Evolutionary conservation across 1,140 invertebrate genomes (phyloP).

Genomic region (Drosophila repleta): DNA sequence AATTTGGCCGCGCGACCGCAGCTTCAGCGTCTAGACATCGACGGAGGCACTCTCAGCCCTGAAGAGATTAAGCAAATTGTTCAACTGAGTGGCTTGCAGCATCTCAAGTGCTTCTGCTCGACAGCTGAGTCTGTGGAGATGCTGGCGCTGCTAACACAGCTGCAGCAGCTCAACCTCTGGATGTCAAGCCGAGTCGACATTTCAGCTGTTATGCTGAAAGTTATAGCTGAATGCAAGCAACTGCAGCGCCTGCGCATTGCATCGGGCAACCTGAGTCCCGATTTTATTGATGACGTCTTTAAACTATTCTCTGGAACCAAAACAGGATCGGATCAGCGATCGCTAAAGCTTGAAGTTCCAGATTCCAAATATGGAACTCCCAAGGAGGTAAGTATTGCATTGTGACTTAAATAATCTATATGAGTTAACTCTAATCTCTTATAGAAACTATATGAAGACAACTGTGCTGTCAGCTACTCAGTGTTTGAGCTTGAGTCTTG

Average conservation of each 20-base stretch:
- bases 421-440: background rate
- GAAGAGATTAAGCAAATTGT: constrained; percentile 43
- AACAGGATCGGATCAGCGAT: background rate
- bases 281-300: constrained; percentile 42
- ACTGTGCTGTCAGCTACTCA: constrained; percentile 1
- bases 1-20: constrained; percentile 35
- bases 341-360: constrained; percentile 45
- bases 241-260: constrained; percentile 47
- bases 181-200: constrained; percentile 51
- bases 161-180: constrained; percentile 55
- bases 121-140: constrained; percentile 41
- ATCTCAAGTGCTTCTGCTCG: constrained; percentile 60
- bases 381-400: constrained; percentile 10
- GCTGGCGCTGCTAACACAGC: constrained; percentile 26
- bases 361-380: too few species aligned
- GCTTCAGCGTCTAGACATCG: constrained; percentile 44
- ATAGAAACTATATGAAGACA: constrained; percentile 12
- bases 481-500: constrained; percentile 16
- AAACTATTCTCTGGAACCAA: constrained; percentile 2
- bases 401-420: background rate
- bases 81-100: constrained; percentile 31
- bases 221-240: constrained; percentile 42
- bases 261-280: constrained; percentile 15
- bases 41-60: constrained; percentile 53
- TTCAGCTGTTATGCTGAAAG: constrained; percentile 38